phyloP scores from a whole-genome alignment of 1,140 invertebrate genomes.

The Trichonephila clavata region DNA sequence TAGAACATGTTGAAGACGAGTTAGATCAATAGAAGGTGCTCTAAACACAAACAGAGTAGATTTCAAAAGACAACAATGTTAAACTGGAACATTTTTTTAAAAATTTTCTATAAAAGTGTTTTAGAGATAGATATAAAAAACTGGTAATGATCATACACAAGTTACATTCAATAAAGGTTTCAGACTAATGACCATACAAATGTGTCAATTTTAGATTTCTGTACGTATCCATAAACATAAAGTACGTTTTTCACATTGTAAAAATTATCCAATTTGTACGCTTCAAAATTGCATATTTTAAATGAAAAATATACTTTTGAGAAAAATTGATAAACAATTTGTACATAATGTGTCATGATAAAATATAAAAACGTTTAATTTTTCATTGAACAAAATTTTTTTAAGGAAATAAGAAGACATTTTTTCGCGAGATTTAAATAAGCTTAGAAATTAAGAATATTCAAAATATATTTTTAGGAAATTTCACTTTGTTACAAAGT shows the following conservation, averaged over 20 bases:
- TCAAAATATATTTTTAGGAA: too few species aligned
- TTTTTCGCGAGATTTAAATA: too few species aligned
- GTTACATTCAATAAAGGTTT: not conserved
- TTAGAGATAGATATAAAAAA: not conserved
- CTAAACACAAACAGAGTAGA: slow-evolving; percentile 49
- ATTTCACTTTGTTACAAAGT: too few species aligned
- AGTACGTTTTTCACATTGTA: not conserved
- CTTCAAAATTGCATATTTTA: not conserved
- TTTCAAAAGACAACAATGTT: slow-evolving; percentile 31
- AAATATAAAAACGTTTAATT: too few species aligned
- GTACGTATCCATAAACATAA: not conserved
- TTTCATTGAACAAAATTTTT: too few species aligned
- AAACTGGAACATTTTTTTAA: slow-evolving; percentile 10
- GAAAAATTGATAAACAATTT: too few species aligned
- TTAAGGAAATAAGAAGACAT: too few species aligned
- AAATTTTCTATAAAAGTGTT: slow-evolving; percentile 2
- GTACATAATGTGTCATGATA: too few species aligned
- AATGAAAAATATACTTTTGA: too few species aligned
- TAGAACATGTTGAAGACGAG: not conserved
- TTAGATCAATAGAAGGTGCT: not conserved
- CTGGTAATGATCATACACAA: not conserved
- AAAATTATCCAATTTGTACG: not conserved
- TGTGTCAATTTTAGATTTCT: not conserved
- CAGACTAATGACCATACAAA: not conserved
- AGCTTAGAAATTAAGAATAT: too few species aligned